Evolutionary conservation across 2,113 vertebrate genomes (phyloP).

Genomic region (Atractosteus spatula): DNA sequence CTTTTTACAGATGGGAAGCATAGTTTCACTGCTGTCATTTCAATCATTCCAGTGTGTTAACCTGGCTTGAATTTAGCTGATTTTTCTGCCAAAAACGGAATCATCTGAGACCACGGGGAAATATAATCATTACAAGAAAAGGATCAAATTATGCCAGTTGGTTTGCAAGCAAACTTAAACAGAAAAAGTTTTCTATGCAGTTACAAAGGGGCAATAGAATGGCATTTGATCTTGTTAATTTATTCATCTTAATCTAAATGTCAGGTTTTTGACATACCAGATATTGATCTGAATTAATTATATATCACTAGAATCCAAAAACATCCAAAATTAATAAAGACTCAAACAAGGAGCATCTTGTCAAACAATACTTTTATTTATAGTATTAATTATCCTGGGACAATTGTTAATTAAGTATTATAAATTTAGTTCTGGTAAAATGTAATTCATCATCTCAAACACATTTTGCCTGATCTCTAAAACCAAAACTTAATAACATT

Average conservation of each 20-base stretch:
- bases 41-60: conserved; percentile 48
- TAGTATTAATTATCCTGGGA: too few species aligned
- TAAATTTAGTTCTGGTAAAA: too few species aligned
- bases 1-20: conserved; percentile 25
- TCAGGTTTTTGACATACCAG: too few species aligned
- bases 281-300: too few species aligned
- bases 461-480: too few species aligned
- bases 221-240: neutral
- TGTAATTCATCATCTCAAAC: too few species aligned
- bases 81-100: conserved; percentile 25
- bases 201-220: neutral
- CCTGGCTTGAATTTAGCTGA: neutral
- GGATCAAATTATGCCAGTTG: conserved; percentile 12
- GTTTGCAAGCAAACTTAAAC: neutral
- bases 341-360: too few species aligned
- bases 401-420: too few species aligned
- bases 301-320: too few species aligned
- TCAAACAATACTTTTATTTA: too few species aligned
- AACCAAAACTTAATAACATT: too few species aligned
- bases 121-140: conserved; percentile 7
- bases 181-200: neutral
- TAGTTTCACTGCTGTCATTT: conserved; percentile 42
- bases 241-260: conserved; percentile 3
- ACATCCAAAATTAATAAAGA: too few species aligned
- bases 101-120: conserved; percentile 14